Base-by-base conservation (phyloP, 2,888 invertebrate species). In the Gasteruption jaculator region DNA sequence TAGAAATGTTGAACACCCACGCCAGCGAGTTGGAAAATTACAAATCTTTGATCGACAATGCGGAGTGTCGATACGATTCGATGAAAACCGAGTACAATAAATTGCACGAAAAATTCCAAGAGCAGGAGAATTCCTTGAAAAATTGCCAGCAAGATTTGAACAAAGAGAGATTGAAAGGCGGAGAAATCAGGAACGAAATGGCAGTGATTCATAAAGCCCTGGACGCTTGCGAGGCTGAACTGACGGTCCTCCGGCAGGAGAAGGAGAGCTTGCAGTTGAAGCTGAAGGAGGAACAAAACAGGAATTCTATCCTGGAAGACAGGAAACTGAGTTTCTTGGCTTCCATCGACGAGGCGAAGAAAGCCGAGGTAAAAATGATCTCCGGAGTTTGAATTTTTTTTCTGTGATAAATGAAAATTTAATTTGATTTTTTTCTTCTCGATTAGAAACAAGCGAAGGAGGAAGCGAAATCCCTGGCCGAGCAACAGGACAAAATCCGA, bases 401-500 rank as follows among this genome's bases (percentile, higher is more conserved):
- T 10, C 2, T n/a, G 12, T 33, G 14, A 3, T 15, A 3, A 18
- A 20, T 4, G 14, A 30, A 33, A 10, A 12, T 16, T 31, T 8
- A 21, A 19, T 31, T 18, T 19, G 15, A 26, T 27, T 16, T 39
- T 42, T 40, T 40, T 11, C 18, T 38, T 45, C 44, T 47, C 15
- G 3, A 27, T 20, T 48, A 78, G 78, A 73, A 68, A 64, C 52
- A 61, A 30, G 61, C 75, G 7, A 71, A 71, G 51, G 73, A 71
- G 15, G 68, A 72, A 49, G 49, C 56, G 0, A 62, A 63, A 40
- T 49, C 46, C 5, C 43, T 69, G 2, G 74, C 73, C 29, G 76
- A 76, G 24, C 76, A 79, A 31, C 61, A 80, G 31, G 84, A 85
- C 42, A 70, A 77, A 1, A 82, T 82, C 50, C 83, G 83, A 60